Conservation (phyloP, 1,140 invertebrate species). For the Bombus waltoni region DNA sequence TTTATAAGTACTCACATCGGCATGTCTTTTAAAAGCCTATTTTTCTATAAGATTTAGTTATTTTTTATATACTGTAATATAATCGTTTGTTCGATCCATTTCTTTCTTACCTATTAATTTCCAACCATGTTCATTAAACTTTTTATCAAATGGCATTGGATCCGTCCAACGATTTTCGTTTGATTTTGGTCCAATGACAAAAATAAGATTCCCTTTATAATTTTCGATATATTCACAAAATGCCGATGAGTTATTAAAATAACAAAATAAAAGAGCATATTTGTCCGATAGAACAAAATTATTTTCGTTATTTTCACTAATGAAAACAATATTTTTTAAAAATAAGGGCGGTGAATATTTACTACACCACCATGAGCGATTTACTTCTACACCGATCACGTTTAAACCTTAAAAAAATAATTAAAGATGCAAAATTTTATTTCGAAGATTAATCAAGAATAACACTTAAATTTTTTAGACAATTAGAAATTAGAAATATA, state of each 20-base stretch:
- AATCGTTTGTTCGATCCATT: slow-evolving; percentile 81
- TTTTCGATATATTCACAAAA: slow-evolving; percentile 86
- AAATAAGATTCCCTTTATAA: slow-evolving; percentile 85
- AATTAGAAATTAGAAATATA: neutral
- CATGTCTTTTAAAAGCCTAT: neutral
- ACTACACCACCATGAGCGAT: slow-evolving; percentile 85
- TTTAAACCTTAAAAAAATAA: slow-evolving; percentile 76
- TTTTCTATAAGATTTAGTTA: slow-evolving; percentile 11
- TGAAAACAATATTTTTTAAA: slow-evolving; percentile 77
- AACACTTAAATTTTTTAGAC: neutral
- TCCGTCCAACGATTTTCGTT: slow-evolving; percentile 86
- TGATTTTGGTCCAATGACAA: slow-evolving; percentile 88
- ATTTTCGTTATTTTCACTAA: slow-evolving; percentile 73
- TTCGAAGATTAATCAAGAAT: neutral
- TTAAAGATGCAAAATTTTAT: neutral
- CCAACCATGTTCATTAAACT: slow-evolving; percentile 77
- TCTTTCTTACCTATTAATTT: slow-evolving; percentile 69
- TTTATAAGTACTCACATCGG: neutral
- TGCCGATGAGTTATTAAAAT: slow-evolving; percentile 88
- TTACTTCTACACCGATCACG: slow-evolving; percentile 84
- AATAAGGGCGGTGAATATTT: slow-evolving; percentile 84
- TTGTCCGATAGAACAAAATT: slow-evolving; percentile 68
- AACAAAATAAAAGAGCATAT: slow-evolving; percentile 88
- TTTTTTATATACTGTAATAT: slow-evolving; percentile 82
- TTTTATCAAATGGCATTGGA: slow-evolving; percentile 85